Base-by-base conservation (phyloP, 1,140 invertebrate species). In the Ectropis grisescens region DNA sequence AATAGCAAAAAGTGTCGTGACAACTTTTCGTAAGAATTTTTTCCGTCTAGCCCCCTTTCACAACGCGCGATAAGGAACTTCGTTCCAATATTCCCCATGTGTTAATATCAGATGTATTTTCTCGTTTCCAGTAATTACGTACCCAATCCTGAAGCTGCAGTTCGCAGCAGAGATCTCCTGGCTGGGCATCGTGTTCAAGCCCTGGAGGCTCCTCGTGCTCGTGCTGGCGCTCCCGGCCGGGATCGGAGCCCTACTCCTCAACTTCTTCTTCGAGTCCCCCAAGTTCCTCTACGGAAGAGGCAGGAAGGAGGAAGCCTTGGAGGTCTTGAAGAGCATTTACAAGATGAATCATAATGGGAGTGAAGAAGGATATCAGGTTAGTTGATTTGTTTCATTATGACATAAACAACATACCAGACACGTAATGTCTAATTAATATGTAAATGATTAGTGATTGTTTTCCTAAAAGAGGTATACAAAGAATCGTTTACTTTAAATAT, bases 211-310 rank as follows among this genome's bases (percentile, higher is more conserved):
- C 1, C 90, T 90, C 49, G 67, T 90, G 9, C 75, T 87, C 0
- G 51, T 88, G 0, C 87, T 87, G 44, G 84, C 87, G 0, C 29
- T 91, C 9, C 89, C 90, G 0, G 83, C 85, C 34, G 81, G 91
- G 0, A 41, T 86, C 0, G 87, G 87, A 1, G 87, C 85, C 6
- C 16, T 87, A 0, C 56, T 83, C 1, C 79, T 91, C 10, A 74
- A 83, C 13, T 83, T 85, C 33, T 87, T 91, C 54, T 87, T 89
- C 1, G 90, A 92, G 57, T 90, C 88, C 47, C 90, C 91, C 0
- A 89, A 90, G 49, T 92, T 87, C 60, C 68, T 90, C 0, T 79
- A 89, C 1, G 65, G 83, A 14, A 71, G 72, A 54, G 86, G 86
- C 43, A 71, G 82, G 14, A 64, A 81, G n/a, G 69, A 85, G 0